Base-by-base conservation (phyloP, 2,797 vertebrate species). In the Bryconaethiops microstoma region DNA sequence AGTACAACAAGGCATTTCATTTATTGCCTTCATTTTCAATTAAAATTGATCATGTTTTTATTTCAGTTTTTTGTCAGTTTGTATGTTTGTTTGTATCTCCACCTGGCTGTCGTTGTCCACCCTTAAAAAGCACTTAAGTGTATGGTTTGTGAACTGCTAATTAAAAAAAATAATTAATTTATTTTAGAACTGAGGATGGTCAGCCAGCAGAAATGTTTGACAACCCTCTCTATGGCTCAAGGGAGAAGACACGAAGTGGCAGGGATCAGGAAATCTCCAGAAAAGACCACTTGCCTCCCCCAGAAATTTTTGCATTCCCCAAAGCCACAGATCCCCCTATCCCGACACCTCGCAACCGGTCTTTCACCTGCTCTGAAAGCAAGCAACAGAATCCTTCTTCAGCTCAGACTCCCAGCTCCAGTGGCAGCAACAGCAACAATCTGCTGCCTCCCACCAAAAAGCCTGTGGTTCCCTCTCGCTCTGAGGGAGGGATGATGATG, bases 181-280 rank as follows among this genome's bases (percentile, higher is more conserved):
- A 42, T 42, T 65, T 74, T 7, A 86, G 81, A 55, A 5, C 83
- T 25, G 95, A 96, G 19, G 93, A 94, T 1, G 89, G 86, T 0
- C 90, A 84, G 42, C 67, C 80, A 6, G 91, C 95, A 0, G 96
- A 96, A 92, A 99, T 99, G 97, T 96, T 99, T n/a, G 97, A 98
- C 84, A 99, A 99, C 88, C 98, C 97, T 0, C 92, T 99, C 0
- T 99, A 99, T 0, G 97, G 95, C n/a, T 94, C 93, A 0, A 93
- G 94, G 94, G 87, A 64, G 48, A 88, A 93, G 64, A 88, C 93
- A 40, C 76, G 55, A 2, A 50, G 90, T 67, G 76, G 81, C 86
- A 97, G 94, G 76, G 97, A 97, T 59, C 95, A 94, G 54, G 95
- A 95, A 9, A 86, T 88, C 35, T 54, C 63, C 1, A 84, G 92